A percentile compares a stretch with the other conserved stretches of the same genome.
Evolutionary conservation across 2,888 invertebrate species (phyloP).

Genomic region (Polyommatus icarus): DNA sequence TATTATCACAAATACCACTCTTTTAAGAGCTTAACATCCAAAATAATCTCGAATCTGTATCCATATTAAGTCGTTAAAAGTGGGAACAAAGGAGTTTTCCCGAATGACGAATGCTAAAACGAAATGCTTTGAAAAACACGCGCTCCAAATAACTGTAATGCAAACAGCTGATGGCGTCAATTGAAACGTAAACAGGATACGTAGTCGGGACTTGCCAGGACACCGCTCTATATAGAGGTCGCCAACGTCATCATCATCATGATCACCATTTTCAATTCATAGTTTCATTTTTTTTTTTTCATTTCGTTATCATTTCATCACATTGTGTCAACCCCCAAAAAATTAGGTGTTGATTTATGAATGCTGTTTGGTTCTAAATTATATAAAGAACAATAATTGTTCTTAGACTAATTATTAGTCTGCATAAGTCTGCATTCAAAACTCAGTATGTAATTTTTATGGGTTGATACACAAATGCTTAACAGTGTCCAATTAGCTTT

Average conservation of each 20-base stretch:
- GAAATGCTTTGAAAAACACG: conserved; percentile 53
- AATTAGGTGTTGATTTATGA: no score
- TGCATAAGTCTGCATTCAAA: no score
- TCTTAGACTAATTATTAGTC: no score
- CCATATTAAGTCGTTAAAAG: background rate
- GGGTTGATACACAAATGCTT: no score
- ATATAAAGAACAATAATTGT: no score
- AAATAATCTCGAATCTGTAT: conserved; percentile 22
- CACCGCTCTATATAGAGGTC: conserved; percentile 8
- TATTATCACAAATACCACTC: background rate
- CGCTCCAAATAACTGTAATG: conserved; percentile 57
- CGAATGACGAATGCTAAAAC: conserved; percentile 40
- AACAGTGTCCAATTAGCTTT: no score
- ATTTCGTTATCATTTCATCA: no score
- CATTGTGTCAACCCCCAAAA: no score
- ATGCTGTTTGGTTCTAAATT: no score
- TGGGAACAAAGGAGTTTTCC: conserved; percentile 22
- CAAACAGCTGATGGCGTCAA: conserved; percentile 23
- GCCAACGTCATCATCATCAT: conserved; percentile 2
- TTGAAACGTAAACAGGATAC: conserved; percentile 27
- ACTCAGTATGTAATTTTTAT: no score
- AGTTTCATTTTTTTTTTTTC: no score
- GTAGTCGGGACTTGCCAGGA: background rate
- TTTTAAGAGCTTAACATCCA: background rate
- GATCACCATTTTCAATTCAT: background rate